Percentiles rank a stretch among this genome's conserved stretches.
These are phyloP conservation scores for Aphidius ervi DNA, from an alignment of 1,140 invertebrate genomes.

Conservation along the genomic window DNA sequence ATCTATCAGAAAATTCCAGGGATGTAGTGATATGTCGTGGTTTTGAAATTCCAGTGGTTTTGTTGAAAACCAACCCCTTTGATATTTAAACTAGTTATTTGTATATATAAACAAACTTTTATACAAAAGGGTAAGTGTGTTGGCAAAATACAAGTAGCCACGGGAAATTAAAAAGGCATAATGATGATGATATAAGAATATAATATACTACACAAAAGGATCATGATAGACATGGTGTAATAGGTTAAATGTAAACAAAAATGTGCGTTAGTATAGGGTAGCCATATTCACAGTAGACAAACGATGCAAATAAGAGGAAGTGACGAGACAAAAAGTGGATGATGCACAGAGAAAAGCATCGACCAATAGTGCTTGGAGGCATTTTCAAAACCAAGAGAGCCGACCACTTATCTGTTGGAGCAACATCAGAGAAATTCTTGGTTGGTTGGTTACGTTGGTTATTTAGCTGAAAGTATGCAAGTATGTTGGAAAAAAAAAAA, in stretches of 20 bases:
- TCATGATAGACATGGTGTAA: not conserved
- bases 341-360: slow-evolving; percentile 37
- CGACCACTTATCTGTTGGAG: slow-evolving; percentile 49
- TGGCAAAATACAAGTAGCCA: slow-evolving; percentile 13
- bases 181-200: not conserved
- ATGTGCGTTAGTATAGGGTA: slow-evolving; percentile 13
- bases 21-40: not conserved
- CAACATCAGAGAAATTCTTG: slow-evolving; percentile 49
- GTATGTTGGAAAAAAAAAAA: too few species aligned
- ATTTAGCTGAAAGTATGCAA: slow-evolving; percentile 24
- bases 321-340: slow-evolving; percentile 19
- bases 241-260: slow-evolving; percentile 9
- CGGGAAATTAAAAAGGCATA: slow-evolving; percentile 21
- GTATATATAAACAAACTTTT: not conserved
- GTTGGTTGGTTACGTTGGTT: slow-evolving; percentile 41
- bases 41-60: slow-evolving; percentile 26
- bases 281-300: slow-evolving; percentile 10
- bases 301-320: slow-evolving; percentile 14
- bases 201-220: too few species aligned
- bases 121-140: not conserved
- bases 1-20: slow-evolving; percentile 29
- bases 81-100: slow-evolving; percentile 17
- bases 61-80: slow-evolving; percentile 37
- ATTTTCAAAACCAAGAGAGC: slow-evolving; percentile 39
- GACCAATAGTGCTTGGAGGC: slow-evolving; percentile 45